Conservation (phyloP, 2,888 invertebrate genomes). For the Tillus elongatus region DNA sequence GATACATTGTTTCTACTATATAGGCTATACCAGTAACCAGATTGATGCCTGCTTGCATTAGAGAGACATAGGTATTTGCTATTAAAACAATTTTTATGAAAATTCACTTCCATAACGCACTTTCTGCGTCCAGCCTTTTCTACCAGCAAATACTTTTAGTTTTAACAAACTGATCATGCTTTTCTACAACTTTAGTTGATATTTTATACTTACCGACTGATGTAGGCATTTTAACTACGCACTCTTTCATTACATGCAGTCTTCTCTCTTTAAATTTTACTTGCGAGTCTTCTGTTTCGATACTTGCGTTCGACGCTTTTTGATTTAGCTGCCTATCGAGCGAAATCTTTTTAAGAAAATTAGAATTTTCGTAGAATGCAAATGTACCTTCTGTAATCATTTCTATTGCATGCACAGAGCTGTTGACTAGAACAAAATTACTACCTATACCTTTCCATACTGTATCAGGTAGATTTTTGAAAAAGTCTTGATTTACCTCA, state of each 20-base stretch:
- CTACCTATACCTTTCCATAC: conserved; percentile 56
- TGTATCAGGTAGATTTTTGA: conserved; percentile 59
- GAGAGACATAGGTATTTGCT: too few species aligned
- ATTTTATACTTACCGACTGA: conserved; percentile 46
- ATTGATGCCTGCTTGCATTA: too few species aligned
- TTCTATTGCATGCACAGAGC: conserved; percentile 55
- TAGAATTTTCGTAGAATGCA: conserved; percentile 72
- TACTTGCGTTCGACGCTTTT: conserved; percentile 19
- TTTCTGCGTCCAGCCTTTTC: too few species aligned
- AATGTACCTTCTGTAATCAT: conserved; percentile 61
- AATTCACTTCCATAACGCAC: too few species aligned
- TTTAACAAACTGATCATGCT: too few species aligned
- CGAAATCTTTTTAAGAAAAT: conserved; percentile 58
- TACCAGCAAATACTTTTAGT: too few species aligned
- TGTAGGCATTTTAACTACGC: conserved; percentile 71
- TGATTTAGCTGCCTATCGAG: conserved; percentile 48
- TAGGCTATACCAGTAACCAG: too few species aligned
- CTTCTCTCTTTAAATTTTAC: conserved; percentile 32
- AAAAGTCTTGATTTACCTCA: conserved; percentile 59
- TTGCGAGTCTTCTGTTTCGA: conserved; percentile 17
- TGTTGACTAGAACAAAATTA: conserved; percentile 54
- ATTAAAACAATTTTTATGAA: too few species aligned
- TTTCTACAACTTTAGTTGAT: too few species aligned
- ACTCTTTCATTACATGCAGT: conserved; percentile 74
- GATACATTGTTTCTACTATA: too few species aligned